A percentile compares a stretch with the other conserved stretches of the same genome.
phyloP scores from a whole-genome alignment of 2,888 invertebrate species.

The Thymelicus sylvestris region DNA sequence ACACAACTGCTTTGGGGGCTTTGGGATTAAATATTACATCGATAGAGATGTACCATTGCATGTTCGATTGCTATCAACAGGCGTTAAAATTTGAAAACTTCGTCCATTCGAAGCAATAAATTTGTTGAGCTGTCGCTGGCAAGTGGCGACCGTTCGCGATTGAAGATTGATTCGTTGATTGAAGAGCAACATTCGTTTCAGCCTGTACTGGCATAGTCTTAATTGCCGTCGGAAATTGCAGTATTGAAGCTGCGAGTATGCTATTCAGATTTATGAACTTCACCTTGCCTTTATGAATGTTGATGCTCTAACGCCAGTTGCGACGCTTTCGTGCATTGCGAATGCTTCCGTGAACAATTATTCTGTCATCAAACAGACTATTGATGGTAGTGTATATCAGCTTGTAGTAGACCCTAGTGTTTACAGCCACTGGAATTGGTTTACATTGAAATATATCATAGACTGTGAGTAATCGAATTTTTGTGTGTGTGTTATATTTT shows the following conservation, averaged over 20 bases:
- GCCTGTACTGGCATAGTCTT: constrained; percentile 76
- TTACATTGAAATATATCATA: no score
- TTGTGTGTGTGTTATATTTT: no score
- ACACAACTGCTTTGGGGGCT: background rate
- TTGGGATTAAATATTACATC: constrained; percentile 2
- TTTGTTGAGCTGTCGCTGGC: constrained; percentile 80
- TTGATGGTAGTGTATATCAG: background rate
- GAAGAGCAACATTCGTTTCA: constrained; percentile 82
- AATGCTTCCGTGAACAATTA: constrained; percentile 15
- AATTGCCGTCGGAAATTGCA: constrained; percentile 80
- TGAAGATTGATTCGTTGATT: constrained; percentile 84
- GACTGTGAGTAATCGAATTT: no score
- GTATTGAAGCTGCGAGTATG: constrained; percentile 51
- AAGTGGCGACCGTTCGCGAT: constrained; percentile 81
- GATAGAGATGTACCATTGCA: constrained; percentile 40
- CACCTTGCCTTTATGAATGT: constrained; percentile 35
- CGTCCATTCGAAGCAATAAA: constrained; percentile 76
- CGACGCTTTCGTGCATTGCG: constrained; percentile 4
- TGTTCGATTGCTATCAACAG: constrained; percentile 69
- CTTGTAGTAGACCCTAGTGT: background rate
- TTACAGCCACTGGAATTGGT: background rate
- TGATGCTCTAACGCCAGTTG: constrained; percentile 24
- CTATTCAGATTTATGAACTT: constrained; percentile 44
- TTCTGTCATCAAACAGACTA: constrained; percentile 7
- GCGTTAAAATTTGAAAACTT: constrained; percentile 79